Base-by-base conservation (phyloP, 2,797 vertebrate genomes). In the Xenopus petersii region DNA sequence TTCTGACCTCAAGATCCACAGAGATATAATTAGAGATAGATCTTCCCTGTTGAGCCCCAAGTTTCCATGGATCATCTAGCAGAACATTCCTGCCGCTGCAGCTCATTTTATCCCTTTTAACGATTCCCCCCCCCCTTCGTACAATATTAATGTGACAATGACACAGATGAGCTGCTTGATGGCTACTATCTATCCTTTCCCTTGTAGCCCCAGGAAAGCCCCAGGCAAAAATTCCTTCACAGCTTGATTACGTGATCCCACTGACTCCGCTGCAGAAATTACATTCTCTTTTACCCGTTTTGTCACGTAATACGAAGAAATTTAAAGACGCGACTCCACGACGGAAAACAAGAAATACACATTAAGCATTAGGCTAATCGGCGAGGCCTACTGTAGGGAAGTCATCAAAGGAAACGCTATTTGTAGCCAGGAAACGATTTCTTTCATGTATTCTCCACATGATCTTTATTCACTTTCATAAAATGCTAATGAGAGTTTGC, bases 141-240 rank as follows among this genome's bases (percentile, higher is more conserved):
- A 79, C 26, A 62, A 74, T 79, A 79, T 79, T 79, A 79, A 79
- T 74, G 71, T 74, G 71, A 79, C 77, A 79, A 79, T 79, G 77
- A 79, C 77, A 79, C 77, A 70, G 77, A 79, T 79, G 77, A 79
- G 67, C 71, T 61, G 51, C 42, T 62, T 79, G 77, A 79, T 79
- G 69, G 70, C 61, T 61, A 67, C 65, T 79, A 79, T 79, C 76
- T 79, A 79, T 79, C 71, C 65, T 59, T 70, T 70, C 12, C 71
- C 71, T 79, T 74, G 77, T 79, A 74, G 71, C 77, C 77, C 16
- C 33, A 79, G 67, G 77, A 74, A 70, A 74, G 77, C 77, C 77
- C 77, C 61, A 54, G 70, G 77, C 71, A 79, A 70, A 74, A 30
- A 79, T 70, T 73, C 71, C 74, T 74, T 74, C 71, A 21, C 71